Percentiles rank a stretch among this genome's conserved stretches.
Evolutionary conservation across 2,797 vertebrate genomes (phyloP).

Genomic region (Tolypeutes matacus): DNA sequence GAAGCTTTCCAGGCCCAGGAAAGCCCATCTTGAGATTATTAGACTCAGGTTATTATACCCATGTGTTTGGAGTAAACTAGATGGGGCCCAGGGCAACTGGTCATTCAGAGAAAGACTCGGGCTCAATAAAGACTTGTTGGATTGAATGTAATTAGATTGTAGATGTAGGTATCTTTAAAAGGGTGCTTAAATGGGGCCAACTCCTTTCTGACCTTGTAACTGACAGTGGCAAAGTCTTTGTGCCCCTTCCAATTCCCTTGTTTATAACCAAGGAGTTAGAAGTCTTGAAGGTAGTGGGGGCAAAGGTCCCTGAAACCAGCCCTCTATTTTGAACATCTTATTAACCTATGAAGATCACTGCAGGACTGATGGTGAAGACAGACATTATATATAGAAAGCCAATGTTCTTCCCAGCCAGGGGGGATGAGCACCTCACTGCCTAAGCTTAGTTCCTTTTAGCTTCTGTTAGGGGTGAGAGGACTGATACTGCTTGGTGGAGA

Average conservation of each 20-base stretch:
- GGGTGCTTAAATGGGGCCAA: not conserved
- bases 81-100: not conserved
- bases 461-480: conserved; percentile 14
- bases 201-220: not conserved
- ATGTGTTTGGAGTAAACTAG: not conserved
- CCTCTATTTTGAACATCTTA: not conserved
- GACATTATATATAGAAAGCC: conserved; percentile 31
- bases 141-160: conserved; percentile 26
- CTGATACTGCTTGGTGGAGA: not conserved
- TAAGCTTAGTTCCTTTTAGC: conserved; percentile 2
- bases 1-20: not conserved
- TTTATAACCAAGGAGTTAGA: not conserved
- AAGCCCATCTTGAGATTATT: not conserved
- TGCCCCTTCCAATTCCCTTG: not conserved
- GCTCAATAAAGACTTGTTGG: not conserved
- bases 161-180: not conserved
- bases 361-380: conserved; percentile 6
- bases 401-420: not conserved
- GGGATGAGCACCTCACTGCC: not conserved
- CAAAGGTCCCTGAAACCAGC: not conserved
- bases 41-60: not conserved
- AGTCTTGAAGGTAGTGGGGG: not conserved
- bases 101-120: conserved; percentile 31
- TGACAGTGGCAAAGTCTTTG: not conserved
- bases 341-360: not conserved